Conservation (phyloP, 2,797 vertebrate genomes). For the Rhodeus uyekii region DNA sequence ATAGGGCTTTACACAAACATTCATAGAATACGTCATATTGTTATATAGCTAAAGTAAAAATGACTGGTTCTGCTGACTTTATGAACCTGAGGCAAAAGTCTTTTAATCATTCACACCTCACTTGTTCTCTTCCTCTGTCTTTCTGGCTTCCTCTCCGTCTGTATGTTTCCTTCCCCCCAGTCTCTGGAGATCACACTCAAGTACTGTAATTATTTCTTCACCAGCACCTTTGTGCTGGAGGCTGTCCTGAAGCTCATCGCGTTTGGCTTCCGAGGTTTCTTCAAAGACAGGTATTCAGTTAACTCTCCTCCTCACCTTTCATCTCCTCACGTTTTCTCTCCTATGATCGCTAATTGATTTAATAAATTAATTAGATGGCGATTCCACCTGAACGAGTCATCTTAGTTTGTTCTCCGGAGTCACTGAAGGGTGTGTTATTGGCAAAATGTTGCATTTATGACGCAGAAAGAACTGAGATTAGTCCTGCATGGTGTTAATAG, state of each 20-base stretch:
- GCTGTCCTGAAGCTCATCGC: conserved; percentile 93
- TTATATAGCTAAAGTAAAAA: conserved; percentile 41
- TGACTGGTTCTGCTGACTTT: neutral
- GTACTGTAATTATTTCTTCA: conserved; percentile 99
- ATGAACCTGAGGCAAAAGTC: conserved; percentile 22
- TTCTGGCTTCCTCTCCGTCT: conserved; percentile 55
- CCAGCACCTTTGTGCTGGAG: conserved; percentile 95
- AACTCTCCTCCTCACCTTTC: neutral
- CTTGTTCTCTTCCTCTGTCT: conserved; percentile 44
- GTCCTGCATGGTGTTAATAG: conserved; percentile 35
- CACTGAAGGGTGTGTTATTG: conserved; percentile 23
- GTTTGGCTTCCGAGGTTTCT: conserved; percentile 94
- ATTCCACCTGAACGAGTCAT: conserved; percentile 7
- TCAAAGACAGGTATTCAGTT: conserved; percentile 91
- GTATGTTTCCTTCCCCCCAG: conserved; percentile 68
- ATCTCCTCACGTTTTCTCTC: conserved; percentile 1
- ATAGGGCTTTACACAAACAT: neutral
- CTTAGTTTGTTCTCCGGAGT: conserved; percentile 2
- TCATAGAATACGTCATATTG: conserved; percentile 50
- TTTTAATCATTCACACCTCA: conserved; percentile 45
- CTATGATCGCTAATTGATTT: conserved; percentile 20
- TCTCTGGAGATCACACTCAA: conserved; percentile 93
- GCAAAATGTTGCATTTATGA: conserved; percentile 30
- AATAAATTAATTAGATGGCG: conserved; percentile 24
- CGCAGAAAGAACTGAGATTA: conserved; percentile 32